Conservation (phyloP, 2,797 vertebrate species). For the Otolemur crassicaudatus region DNA sequence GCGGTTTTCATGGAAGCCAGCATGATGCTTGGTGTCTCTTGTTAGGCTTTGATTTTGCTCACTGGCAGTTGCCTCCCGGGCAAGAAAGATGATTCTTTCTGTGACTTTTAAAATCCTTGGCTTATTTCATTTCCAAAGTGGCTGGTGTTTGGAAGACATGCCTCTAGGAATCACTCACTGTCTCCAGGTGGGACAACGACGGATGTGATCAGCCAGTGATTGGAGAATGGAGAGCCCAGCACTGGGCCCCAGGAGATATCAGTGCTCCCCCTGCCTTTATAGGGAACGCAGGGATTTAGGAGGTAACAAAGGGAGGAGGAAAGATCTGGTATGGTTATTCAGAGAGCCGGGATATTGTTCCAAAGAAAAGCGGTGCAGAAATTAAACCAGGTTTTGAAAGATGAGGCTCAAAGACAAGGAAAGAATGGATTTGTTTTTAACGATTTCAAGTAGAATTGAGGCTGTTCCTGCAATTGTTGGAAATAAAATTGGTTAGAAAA, state of each 20-base stretch:
- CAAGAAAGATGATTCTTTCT: constrained; percentile 66
- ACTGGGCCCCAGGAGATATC: background rate
- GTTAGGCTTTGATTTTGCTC: background rate
- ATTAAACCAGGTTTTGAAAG: constrained; percentile 80
- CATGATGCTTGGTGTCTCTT: background rate
- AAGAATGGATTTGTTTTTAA: constrained; percentile 76
- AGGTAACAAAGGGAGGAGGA: background rate
- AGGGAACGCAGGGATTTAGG: background rate
- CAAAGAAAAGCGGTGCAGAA: constrained; percentile 73
- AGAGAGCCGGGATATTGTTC: constrained; percentile 52
- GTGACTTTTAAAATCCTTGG: constrained; percentile 42
- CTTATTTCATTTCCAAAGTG: constrained; percentile 11
- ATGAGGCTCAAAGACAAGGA: constrained; percentile 79
- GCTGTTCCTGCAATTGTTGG: constrained; percentile 77
- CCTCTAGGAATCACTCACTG: background rate
- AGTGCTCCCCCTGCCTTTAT: background rate
- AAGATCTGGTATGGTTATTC: background rate
- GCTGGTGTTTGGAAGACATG: background rate
- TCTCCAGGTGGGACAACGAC: background rate
- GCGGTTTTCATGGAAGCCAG: background rate
- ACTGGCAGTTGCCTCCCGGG: background rate
- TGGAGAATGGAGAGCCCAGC: background rate
- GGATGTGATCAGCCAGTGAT: background rate
- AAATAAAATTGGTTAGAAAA: constrained; percentile 87
- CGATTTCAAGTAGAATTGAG: constrained; percentile 60